These are phyloP conservation scores for Danio jaintianensis DNA, from an alignment of 2,797 vertebrate genomes.

Conservation along the genomic window DNA sequence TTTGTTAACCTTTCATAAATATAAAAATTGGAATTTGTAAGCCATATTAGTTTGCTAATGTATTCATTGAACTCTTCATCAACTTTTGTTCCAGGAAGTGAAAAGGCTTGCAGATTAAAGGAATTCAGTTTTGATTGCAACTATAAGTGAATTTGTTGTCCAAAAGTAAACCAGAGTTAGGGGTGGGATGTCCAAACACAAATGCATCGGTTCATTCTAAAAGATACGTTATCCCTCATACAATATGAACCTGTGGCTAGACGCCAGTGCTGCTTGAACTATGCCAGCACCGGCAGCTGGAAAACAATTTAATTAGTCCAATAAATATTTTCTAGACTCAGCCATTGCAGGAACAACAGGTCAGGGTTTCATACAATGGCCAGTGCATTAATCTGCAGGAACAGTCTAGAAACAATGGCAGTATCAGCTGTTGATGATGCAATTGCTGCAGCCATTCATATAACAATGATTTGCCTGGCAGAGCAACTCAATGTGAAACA, in stretches of 20 bases:
- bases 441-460: constrained; percentile 68
- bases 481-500: constrained; percentile 62
- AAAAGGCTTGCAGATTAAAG: too few relatives aligned
- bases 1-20: too few relatives aligned
- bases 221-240: constrained; percentile 36
- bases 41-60: too few relatives aligned
- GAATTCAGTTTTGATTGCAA: too few relatives aligned
- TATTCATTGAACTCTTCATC: too few relatives aligned
- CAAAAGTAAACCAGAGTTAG: constrained; percentile 8
- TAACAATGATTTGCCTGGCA: constrained; percentile 68
- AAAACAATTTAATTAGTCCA: constrained; percentile 63
- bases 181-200: constrained; percentile 40
- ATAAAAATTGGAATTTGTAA: too few relatives aligned
- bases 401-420: constrained; percentile 65
- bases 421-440: constrained; percentile 66
- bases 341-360: constrained; percentile 59
- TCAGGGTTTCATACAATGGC: constrained; percentile 50
- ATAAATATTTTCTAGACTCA: constrained; percentile 68
- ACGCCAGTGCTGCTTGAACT: constrained; percentile 51
- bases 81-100: too few relatives aligned
- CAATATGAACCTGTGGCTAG: constrained; percentile 48
- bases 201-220: constrained; percentile 34
- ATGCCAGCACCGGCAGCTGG: constrained; percentile 42
- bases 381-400: constrained; percentile 60
- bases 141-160: not conserved